Conservation (phyloP, 1,140 invertebrate species). For the Psix sp. region DNA sequence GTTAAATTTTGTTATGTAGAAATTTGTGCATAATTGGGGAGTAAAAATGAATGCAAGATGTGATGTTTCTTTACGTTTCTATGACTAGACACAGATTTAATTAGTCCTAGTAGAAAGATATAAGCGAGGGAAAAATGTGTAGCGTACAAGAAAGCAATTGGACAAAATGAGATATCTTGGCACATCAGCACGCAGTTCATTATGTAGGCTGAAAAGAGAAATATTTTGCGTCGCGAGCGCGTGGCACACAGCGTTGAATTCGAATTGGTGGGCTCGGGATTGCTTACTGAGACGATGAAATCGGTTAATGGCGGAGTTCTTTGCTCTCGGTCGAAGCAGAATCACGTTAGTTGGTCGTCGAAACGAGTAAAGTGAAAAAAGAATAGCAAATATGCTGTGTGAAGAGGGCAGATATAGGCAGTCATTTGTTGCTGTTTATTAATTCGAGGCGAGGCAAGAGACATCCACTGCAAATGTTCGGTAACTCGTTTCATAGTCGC, state of each 20-base stretch:
- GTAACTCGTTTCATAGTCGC: conserved; percentile 69
- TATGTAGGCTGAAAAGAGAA: conserved; percentile 50
- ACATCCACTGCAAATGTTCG: conserved; percentile 70
- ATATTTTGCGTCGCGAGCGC: conserved; percentile 46
- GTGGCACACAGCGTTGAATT: conserved; percentile 59
- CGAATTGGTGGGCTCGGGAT: conserved; percentile 64
- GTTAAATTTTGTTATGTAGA: too few relatives aligned
- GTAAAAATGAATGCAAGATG: too few relatives aligned
- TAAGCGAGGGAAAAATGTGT: conserved; percentile 6
- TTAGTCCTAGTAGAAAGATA: too few relatives aligned
- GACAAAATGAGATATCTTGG: conserved; percentile 52
- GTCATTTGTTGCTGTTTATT: conserved; percentile 76
- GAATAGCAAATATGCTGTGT: conserved; percentile 53
- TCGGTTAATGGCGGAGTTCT: conserved; percentile 63
- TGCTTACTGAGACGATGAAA: conserved; percentile 70
- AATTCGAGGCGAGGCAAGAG: conserved; percentile 74
- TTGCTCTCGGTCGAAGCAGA: conserved; percentile 40
- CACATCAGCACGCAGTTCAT: conserved; percentile 55
- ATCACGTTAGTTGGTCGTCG: conserved; percentile 53
- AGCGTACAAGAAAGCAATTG: conserved; percentile 34
- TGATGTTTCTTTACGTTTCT: too few relatives aligned
- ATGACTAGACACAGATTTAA: too few relatives aligned
- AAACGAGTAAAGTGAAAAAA: conserved; percentile 38
- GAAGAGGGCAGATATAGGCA: conserved; percentile 70
- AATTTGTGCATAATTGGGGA: too few relatives aligned